Base-by-base conservation (phyloP, 2,888 invertebrate species). In the Unio pictorum region DNA sequence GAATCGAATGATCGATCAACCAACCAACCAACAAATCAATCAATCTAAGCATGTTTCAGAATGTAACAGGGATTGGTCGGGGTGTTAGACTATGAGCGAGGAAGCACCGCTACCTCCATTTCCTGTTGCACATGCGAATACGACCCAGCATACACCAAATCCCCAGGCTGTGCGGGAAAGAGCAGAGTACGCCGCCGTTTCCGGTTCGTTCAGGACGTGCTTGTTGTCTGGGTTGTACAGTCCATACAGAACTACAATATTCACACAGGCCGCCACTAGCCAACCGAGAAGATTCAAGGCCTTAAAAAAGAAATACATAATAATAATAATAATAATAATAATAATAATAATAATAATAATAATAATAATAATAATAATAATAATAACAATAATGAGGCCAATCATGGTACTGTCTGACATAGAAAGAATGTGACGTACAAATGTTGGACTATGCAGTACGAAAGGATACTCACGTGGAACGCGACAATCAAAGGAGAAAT, bases 41-140 rank as follows among this genome's bases (percentile, higher is more conserved):
- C 11, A 15, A 15, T 45, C 45, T 3, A 45, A 11, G 45, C 45
- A 45, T 45, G 45, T 45, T 34, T 11, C 45, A 45, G 45, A 8
- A 45, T 15, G 45, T 15, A 3, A 15, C 45, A 15, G 45, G 15
- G 45, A 45, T 45, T 45, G 15, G 45, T 45, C 45, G 2, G 15
- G 45, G 15, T 45, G 11, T 45, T 15, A 15, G 11, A 45, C 11
- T 15, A 45, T 2, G 45, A 45, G 3, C 15, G 1, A 45, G 45
- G 45, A 45, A 45, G 15, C 7, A 62, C 57, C 78, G 57, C 3
- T 78, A 90, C 89, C 91, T 85, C 92, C 92, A 81, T 91, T 88
- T 30, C 92, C 92, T 64, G 90, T 87, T 18, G 89, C 86, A 77
- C 92, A 92, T 59, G 91, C 91, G 81, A 91, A 91, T 64, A 92